A percentile compares a stretch with the other conserved stretches of the same genome.
Conservation (phyloP, 2,113 vertebrate species). For the Azemiops feae region DNA sequence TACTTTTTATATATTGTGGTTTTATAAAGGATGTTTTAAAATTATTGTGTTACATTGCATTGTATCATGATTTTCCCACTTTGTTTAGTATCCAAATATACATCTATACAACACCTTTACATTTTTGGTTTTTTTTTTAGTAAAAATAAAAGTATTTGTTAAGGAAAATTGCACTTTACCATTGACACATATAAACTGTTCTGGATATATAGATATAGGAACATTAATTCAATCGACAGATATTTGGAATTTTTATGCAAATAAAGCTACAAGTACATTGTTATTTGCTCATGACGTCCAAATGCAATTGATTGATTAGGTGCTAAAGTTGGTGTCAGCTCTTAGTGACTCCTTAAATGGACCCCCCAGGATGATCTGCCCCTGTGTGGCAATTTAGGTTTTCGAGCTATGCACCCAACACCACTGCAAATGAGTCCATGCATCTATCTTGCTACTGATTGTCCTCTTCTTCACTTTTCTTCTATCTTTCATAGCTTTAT, state of each 20-base stretch:
- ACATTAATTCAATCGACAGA: background rate
- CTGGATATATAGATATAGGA: background rate
- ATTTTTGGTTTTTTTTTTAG: background rate
- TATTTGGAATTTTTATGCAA: background rate
- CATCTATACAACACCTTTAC: constrained; percentile 13
- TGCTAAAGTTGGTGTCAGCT: background rate
- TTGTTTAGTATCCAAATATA: background rate
- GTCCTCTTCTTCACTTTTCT: background rate
- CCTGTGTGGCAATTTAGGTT: background rate
- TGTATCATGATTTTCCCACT: background rate
- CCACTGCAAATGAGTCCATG: background rate
- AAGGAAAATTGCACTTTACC: background rate
- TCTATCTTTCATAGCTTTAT: background rate
- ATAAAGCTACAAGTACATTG: background rate
- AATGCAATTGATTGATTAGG: background rate
- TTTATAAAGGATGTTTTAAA: background rate
- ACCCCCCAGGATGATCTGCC: background rate
- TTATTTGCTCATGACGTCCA: background rate
- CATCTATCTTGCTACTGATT: background rate
- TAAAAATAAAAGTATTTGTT: constrained; percentile 26
- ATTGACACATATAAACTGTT: background rate
- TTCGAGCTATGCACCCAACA: background rate
- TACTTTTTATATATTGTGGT: constrained; percentile 8
- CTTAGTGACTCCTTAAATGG: background rate
- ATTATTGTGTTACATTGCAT: constrained; percentile 3